A percentile compares a stretch with the other conserved stretches of the same genome.
Evolutionary conservation across 2,797 vertebrate genomes (phyloP).

Genomic region (Morelia viridis): DNA sequence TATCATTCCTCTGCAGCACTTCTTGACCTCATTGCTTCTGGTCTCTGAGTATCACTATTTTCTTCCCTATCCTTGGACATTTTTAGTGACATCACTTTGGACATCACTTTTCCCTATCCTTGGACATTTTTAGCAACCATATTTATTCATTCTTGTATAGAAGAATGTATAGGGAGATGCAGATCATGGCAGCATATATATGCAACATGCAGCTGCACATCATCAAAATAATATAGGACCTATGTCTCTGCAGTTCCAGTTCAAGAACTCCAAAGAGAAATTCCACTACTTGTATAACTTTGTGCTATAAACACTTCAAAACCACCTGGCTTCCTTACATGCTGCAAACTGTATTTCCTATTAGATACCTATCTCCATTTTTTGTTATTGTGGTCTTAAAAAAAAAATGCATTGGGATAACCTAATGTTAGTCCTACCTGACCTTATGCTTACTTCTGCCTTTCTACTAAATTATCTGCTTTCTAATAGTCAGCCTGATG

Average conservation of each 20-base stretch:
- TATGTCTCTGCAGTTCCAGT: neutral
- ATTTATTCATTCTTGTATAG: neutral
- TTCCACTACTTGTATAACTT: neutral
- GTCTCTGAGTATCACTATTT: neutral
- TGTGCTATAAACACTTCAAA: neutral
- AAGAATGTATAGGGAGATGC: too few species aligned
- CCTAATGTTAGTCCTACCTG: neutral
- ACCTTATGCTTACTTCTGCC: neutral
- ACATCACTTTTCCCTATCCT: neutral
- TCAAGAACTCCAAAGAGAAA: neutral
- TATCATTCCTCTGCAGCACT: neutral
- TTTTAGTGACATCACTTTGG: neutral
- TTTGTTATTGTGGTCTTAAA: neutral
- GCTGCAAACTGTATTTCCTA: neutral
- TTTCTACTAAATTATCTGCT: neutral
- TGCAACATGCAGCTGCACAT: neutral
- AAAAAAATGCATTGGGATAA: neutral
- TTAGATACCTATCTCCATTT: neutral
- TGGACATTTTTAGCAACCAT: neutral
- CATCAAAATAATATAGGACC: neutral
- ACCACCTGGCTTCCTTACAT: too few species aligned
- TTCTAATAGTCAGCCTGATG: neutral
- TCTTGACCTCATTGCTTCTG: too few species aligned
- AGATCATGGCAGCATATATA: neutral
- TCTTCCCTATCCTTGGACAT: neutral